phyloP scores from a whole-genome alignment of 2,797 vertebrate genomes.

The Coluber constrictor region DNA sequence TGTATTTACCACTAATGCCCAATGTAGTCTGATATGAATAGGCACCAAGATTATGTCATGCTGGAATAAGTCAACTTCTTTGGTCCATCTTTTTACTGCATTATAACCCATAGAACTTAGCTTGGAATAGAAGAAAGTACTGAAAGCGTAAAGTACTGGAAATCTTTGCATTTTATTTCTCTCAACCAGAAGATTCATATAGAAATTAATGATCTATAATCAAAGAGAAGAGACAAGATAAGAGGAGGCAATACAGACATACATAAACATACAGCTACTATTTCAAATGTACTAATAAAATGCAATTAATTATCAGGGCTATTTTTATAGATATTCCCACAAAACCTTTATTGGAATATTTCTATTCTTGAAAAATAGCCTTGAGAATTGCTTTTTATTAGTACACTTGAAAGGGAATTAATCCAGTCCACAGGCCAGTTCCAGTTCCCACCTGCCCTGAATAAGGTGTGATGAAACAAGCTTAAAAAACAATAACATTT shows the following conservation, averaged over 20 bases:
- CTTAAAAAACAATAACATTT: not conserved
- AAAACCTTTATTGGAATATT: not conserved
- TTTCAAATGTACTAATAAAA: not conserved
- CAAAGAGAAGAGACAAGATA: not conserved
- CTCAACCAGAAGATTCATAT: constrained; percentile 86
- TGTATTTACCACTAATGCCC: constrained; percentile 79
- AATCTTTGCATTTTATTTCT: constrained; percentile 71
- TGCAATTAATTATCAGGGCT: not conserved
- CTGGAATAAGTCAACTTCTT: constrained; percentile 83
- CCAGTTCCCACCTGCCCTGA: not conserved
- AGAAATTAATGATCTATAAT: constrained; percentile 91
- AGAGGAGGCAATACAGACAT: not conserved
- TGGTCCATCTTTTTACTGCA: constrained; percentile 89
- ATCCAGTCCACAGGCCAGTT: not conserved
- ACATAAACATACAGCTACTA: not conserved
- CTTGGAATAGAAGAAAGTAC: constrained; percentile 90
- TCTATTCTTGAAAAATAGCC: not conserved
- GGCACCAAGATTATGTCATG: constrained; percentile 86
- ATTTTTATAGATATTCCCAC: not conserved
- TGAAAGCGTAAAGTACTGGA: constrained; percentile 83
- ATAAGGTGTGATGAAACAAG: not conserved
- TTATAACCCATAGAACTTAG: constrained; percentile 77
- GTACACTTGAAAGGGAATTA: not conserved
- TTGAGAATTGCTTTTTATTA: not conserved
- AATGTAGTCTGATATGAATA: constrained; percentile 84